A percentile compares a stretch with the other conserved stretches of the same genome.
phyloP scores from a whole-genome alignment of 2,888 invertebrate genomes.

The Teinopalpus imperialis region DNA sequence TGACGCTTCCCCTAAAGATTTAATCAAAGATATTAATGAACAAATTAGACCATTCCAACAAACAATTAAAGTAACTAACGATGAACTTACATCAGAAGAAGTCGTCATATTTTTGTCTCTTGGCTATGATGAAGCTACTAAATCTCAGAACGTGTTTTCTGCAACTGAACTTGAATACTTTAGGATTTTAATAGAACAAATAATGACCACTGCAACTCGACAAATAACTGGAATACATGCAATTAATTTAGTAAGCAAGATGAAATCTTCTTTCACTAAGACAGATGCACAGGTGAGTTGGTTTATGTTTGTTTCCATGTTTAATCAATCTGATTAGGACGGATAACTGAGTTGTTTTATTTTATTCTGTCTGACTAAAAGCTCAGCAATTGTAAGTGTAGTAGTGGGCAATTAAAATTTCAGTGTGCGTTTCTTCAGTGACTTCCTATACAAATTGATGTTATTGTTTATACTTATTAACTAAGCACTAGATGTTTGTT shows the following conservation, averaged over 20 bases:
- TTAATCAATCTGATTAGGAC: too few species aligned
- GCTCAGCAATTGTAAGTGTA: too few species aligned
- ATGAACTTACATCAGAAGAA: constrained; percentile 62
- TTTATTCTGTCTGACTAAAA: neutral
- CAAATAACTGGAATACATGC: constrained; percentile 64
- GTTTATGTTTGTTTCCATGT: neutral
- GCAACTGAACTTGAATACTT: constrained; percentile 65
- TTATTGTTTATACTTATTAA: too few species aligned
- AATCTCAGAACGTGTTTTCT: constrained; percentile 62
- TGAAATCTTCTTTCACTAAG: constrained; percentile 60
- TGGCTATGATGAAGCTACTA: constrained; percentile 62
- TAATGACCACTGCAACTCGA: constrained; percentile 62
- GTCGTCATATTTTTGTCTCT: constrained; percentile 61
- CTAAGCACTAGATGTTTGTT: too few species aligned
- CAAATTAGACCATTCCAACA: constrained; percentile 60
- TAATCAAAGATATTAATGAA: constrained; percentile 60
- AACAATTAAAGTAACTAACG: constrained; percentile 57
- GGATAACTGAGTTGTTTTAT: neutral
- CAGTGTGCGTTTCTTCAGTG: too few species aligned
- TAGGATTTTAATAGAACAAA: constrained; percentile 61
- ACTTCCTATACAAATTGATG: too few species aligned
- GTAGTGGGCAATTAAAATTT: too few species aligned
- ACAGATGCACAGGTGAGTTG: constrained; percentile 62
- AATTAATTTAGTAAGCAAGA: constrained; percentile 58
- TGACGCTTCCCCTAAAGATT: constrained; percentile 39